Evolutionary conservation across 2,888 invertebrate species (phyloP), one percentile per base, ranked within the genome.

Genomic region (Eupithecia vulgata): DNA sequence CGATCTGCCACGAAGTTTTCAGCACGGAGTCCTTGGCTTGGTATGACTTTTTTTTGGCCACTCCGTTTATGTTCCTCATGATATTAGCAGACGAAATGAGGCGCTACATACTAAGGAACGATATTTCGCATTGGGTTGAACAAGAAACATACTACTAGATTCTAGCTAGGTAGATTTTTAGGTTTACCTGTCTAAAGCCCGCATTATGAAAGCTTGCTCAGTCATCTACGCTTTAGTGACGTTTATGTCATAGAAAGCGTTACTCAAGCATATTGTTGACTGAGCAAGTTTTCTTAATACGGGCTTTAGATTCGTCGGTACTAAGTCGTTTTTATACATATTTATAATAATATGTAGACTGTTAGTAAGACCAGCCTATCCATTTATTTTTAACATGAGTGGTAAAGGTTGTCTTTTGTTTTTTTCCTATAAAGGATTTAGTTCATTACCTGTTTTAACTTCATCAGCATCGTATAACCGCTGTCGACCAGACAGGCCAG

Each of bases 1-100:
- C 97, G 2, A 89, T 96, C 64, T 96, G 96, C 91, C 95, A 96
- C 83, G 94, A 95, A 80, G 91, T 96, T 66, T 95, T 97, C 73
- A 95, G 96, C 76, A 97, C 97, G 79, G 96, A 96, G 86, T 95
- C 96, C 0, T 89, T 97, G 72, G 88, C 95, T 74, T 95, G 96
- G 88, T 90, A 95, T 76, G 97, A 97, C 93, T 96, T 97, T 95
- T 90, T 97, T 79, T 95, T 96, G 8, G 96, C 97, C 1, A 71
- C 96, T 17, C 97, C 98, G 7, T 98, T 97, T 88, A 96, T 96
- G 79, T 71, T 97, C 42, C 89, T 97, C 13, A 97, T 98, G 90
- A 95, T 98, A 79, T 81, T 96, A 15, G 96, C 95, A 77, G 98
- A 98, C 84, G 98, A 98, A 89, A 74, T 95, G 12, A 95, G 98